A percentile compares a stretch with the other conserved stretches of the same genome.
phyloP scores from a whole-genome alignment of 1,140 invertebrate genomes.

The Drosophila sturtevanti region DNA sequence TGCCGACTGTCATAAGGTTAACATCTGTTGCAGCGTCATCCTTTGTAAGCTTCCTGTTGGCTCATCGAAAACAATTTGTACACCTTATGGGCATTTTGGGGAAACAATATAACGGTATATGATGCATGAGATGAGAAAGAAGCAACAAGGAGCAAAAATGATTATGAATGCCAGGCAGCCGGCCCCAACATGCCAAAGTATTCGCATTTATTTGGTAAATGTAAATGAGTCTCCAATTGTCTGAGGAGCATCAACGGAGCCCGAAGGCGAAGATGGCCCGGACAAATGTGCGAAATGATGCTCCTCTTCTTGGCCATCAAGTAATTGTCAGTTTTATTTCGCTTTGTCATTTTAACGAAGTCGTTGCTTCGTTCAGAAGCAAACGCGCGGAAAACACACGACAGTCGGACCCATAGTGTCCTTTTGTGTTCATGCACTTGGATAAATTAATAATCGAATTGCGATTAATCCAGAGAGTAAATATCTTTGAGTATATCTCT shows the following conservation, averaged over 20 bases:
- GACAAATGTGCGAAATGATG: constrained; percentile 14
- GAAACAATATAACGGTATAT: constrained; percentile 37
- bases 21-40: constrained; percentile 29
- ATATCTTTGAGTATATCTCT: constrained; percentile 16
- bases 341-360: constrained; percentile 64
- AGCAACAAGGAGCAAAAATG: neutral
- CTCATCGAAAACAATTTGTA: constrained; percentile 49
- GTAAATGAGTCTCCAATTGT: constrained; percentile 64
- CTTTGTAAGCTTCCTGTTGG: constrained; percentile 11
- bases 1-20: constrained; percentile 16
- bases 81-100: constrained; percentile 48
- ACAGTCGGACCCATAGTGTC: constrained; percentile 29
- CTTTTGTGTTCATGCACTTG: constrained; percentile 40
- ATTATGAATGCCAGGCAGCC: constrained; percentile 29
- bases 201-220: constrained; percentile 41
- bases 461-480: constrained; percentile 25
- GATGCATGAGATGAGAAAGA: neutral
- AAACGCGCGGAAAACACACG: constrained; percentile 50
- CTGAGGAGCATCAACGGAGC: constrained; percentile 15
- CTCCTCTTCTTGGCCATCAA: constrained; percentile 16
- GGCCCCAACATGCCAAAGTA: constrained; percentile 21
- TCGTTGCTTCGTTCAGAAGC: constrained; percentile 40
- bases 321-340: constrained; percentile 62
- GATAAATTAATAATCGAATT: constrained; percentile 41
- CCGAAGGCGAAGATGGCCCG: constrained; percentile 5